A percentile compares a stretch with the other conserved stretches of the same genome.
These are phyloP conservation scores for Darevskia mixta DNA, from an alignment of 2,797 vertebrate genomes.

Conservation along the genomic window DNA sequence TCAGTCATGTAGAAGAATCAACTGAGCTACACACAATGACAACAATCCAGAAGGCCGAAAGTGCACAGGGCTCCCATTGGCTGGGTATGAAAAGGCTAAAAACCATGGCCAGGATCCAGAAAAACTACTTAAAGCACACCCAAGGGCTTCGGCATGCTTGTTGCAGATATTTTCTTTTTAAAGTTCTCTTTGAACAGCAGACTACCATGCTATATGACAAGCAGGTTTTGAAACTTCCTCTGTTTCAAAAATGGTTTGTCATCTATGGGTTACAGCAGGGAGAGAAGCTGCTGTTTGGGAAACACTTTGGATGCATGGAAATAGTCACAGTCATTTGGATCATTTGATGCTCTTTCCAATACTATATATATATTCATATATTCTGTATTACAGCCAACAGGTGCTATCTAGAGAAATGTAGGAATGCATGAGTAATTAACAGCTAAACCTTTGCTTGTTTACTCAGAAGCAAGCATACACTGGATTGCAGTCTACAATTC, in stretches of 20 bases:
- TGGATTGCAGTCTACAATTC: neutral
- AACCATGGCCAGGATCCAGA: constrained; percentile 16
- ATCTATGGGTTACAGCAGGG: neutral
- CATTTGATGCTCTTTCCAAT: no score
- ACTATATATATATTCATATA: neutral
- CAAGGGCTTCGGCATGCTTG: neutral
- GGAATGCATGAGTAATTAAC: neutral
- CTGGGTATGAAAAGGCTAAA: constrained; percentile 16
- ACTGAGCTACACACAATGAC: neutral
- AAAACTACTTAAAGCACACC: neutral
- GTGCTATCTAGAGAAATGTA: neutral
- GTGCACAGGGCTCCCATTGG: constrained; percentile 24
- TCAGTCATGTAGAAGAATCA: constrained; percentile 24
- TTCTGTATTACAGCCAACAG: neutral
- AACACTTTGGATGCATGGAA: neutral
- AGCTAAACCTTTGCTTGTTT: neutral
- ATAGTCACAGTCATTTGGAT: neutral
- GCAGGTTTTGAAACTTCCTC: neutral
- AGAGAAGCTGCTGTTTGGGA: neutral
- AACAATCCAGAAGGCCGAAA: constrained; percentile 21
- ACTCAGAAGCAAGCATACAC: neutral
- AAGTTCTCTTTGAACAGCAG: constrained; percentile 5
- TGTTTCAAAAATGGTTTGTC: neutral
- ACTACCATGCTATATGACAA: neutral
- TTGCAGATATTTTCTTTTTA: neutral